Base-by-base conservation (phyloP, 2,113 vertebrate genomes). In the Carassius gibelio region DNA sequence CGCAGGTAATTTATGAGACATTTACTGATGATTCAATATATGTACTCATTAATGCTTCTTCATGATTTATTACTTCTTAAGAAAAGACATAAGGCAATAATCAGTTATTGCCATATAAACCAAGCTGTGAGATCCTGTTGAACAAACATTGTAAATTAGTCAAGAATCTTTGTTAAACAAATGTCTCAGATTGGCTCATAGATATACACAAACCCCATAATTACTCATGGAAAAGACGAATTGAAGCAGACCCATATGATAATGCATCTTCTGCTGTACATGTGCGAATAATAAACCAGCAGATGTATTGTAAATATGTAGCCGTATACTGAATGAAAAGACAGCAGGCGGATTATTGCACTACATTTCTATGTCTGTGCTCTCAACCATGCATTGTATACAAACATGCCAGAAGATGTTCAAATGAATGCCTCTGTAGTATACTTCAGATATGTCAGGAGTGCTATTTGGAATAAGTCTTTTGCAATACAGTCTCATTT, bases 291-390 rank as follows among this genome's bases (percentile, higher is more conserved):
- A 89, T 89, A 86, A 87, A 85, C 82, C 50, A 21, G 76, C 68
- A 75, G 74, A 75, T 86, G 23, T 81, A 88, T 69, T 85, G 84
- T 84, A 88, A 88, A 82, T 79, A 82, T 86, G 81, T 83, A 88
- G 82, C 80, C 77, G 75, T 36, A 75, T 74, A 68, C 55, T 81
- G 75, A 86, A 86, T 79, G 84, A 88, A 71, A 72, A 84, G 81
- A 81, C 84, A 84, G 81, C 48, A 64, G 23, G 81, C 75, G n/a
- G 83, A 85, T 88, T 88, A 88, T 88, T 88, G 77, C 75, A 66
- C 14, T 21, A 34, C 50, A 64, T 48, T 55, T 62, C 26, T 8
- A 76, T 78, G 76, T 74, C 34, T 87, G 42, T 81, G 75, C 62
- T 81, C 42, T 50, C 83, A 86, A 57, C 21, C 75, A 75, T 84